Percentiles rank a stretch among this genome's conserved stretches.
phyloP scores from a whole-genome alignment of 1,140 invertebrate genomes.

The Nasonia giraulti region DNA sequence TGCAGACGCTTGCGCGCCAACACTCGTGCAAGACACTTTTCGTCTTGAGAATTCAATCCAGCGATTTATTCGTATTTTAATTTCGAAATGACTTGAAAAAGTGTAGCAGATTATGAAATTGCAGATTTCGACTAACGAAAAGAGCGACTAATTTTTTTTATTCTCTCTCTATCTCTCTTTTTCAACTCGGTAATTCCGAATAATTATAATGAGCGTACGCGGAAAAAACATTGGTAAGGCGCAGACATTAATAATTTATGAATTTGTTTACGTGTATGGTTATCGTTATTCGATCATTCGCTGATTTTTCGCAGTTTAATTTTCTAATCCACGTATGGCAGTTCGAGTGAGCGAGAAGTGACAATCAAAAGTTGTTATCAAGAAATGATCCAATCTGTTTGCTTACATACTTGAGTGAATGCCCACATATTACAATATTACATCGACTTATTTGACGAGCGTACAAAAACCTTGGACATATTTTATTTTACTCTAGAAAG shows the following conservation, averaged over 20 bases:
- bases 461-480: no score
- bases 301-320: no score
- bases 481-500: no score
- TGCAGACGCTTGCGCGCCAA: no score
- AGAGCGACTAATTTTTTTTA: neutral
- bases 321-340: no score
- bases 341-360: no score
- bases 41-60: neutral
- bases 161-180: neutral
- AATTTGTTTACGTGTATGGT: neutral
- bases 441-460: no score
- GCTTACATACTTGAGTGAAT: no score
- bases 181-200: neutral
- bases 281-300: neutral
- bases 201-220: neutral
- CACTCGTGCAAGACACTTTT: neutral
- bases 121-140: conserved; percentile 13
- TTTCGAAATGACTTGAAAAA: conserved; percentile 2
- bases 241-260: conserved; percentile 13
- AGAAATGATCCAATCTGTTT: no score
- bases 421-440: no score
- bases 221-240: neutral
- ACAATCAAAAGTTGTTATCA: no score
- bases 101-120: conserved; percentile 25
- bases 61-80: conserved; percentile 13